Conservation (phyloP, 2,113 vertebrate species). For the Bungarus multicinctus region DNA sequence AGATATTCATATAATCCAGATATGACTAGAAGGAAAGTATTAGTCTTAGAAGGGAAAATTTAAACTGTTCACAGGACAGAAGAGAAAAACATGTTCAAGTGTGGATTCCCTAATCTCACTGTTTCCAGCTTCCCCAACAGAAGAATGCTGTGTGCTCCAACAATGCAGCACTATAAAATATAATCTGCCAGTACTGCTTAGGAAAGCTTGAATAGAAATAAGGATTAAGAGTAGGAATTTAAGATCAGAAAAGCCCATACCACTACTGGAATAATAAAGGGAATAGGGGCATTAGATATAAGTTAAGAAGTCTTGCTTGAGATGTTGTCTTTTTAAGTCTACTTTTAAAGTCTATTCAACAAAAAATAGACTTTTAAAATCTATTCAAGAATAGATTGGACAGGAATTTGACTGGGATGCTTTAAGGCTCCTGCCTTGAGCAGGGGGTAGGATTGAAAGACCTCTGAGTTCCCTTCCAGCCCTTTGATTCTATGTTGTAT, state of each 20-base stretch:
- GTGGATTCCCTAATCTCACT: not conserved
- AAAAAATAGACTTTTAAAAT: too few relatives aligned
- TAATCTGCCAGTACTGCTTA: not conserved
- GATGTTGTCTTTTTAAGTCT: not conserved
- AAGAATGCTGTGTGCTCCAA: not conserved
- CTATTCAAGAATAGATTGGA: not conserved
- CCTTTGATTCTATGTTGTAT: too few relatives aligned
- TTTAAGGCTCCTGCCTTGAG: too few relatives aligned
- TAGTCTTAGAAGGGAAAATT: conserved; percentile 31
- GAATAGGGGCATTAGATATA: not conserved
- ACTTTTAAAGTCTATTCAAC: too few relatives aligned
- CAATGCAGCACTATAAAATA: not conserved
- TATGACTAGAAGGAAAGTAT: conserved; percentile 37
- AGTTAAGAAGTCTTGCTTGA: not conserved
- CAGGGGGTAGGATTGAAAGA: too few relatives aligned
- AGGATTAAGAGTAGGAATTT: not conserved
- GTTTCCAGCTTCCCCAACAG: not conserved
- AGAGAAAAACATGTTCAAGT: not conserved
- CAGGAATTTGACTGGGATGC: too few relatives aligned
- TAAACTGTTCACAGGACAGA: not conserved
- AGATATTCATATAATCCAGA: conserved; percentile 25
- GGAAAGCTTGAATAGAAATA: not conserved
- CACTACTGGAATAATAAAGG: not conserved
- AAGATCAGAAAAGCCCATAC: not conserved
- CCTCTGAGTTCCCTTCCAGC: too few relatives aligned